These are phyloP conservation scores for Heliconius eleuchia DNA, from an alignment of 1,140 invertebrate species.

Conservation along the genomic window DNA sequence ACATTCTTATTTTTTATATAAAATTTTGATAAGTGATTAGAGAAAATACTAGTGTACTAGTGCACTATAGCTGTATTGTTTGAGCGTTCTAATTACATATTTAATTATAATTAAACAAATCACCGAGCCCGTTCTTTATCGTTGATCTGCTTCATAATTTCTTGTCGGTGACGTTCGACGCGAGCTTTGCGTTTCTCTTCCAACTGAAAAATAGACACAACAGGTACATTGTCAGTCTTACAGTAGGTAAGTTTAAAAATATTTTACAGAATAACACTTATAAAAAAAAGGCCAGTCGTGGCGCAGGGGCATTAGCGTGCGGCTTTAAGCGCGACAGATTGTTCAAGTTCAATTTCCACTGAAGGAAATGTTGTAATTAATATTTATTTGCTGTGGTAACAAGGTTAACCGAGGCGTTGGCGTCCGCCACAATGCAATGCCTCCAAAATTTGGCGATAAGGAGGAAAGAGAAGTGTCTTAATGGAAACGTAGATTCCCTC, in stretches of 20 bases:
- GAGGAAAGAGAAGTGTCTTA: not conserved
- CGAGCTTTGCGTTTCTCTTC: constrained; percentile 73
- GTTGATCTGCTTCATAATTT: constrained; percentile 84
- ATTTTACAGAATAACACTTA: no score
- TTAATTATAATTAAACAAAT: not conserved
- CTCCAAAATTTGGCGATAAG: not conserved
- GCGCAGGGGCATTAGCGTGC: no score
- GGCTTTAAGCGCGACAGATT: no score
- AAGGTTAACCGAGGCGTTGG: not conserved
- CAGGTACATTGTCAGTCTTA: not conserved
- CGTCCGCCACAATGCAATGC: not conserved
- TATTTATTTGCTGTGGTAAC: not conserved
- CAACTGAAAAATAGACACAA: constrained; percentile 49
- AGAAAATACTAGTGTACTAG: no score
- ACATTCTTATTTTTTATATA: no score
- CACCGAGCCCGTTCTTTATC: constrained; percentile 84
- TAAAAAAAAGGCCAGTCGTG: no score
- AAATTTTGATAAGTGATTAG: no score
- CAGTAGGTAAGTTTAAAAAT: no score
- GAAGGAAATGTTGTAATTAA: no score
- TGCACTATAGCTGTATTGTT: no score
- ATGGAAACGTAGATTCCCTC: not conserved
- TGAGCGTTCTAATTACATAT: not conserved
- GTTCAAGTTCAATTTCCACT: no score
- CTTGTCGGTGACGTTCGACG: constrained; percentile 73